phyloP scores from a whole-genome alignment of 2,113 vertebrate species.

The Hyperopisus bebe region DNA sequence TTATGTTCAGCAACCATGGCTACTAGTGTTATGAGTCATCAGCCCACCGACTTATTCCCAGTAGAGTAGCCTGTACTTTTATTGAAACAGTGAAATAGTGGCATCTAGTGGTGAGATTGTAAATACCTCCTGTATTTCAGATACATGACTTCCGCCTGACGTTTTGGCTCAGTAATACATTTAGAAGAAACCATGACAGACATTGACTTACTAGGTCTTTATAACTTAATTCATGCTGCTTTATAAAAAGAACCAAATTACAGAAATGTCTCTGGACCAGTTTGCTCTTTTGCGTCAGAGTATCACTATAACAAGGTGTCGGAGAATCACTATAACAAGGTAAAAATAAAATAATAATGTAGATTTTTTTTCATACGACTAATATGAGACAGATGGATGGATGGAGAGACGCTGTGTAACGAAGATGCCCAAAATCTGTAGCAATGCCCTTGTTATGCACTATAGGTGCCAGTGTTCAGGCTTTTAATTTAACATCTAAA shows the following conservation, averaged over 20 bases:
- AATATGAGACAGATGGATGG: background rate
- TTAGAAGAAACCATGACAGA: background rate
- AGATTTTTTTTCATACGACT: background rate
- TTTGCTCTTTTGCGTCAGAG: background rate
- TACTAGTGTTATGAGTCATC: background rate
- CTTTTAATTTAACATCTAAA: background rate
- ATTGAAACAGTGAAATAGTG: background rate
- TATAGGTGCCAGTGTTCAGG: background rate
- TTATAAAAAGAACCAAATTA: background rate
- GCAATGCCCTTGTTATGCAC: background rate
- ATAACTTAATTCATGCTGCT: background rate
- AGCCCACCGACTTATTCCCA: background rate
- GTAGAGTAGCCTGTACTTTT: background rate
- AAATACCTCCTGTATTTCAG: background rate
- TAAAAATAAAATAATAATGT: background rate
- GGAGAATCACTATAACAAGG: background rate
- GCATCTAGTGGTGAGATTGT: background rate
- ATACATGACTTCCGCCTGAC: background rate
- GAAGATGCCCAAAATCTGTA: too few relatives aligned
- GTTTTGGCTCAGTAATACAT: background rate
- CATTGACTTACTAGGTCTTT: background rate
- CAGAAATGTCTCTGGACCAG: background rate
- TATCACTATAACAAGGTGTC: background rate
- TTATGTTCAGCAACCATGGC: background rate
- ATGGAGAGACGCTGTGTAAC: background rate